Evolutionary conservation across 2,888 invertebrate genomes (phyloP).

Genomic region (Suillia variegata): DNA sequence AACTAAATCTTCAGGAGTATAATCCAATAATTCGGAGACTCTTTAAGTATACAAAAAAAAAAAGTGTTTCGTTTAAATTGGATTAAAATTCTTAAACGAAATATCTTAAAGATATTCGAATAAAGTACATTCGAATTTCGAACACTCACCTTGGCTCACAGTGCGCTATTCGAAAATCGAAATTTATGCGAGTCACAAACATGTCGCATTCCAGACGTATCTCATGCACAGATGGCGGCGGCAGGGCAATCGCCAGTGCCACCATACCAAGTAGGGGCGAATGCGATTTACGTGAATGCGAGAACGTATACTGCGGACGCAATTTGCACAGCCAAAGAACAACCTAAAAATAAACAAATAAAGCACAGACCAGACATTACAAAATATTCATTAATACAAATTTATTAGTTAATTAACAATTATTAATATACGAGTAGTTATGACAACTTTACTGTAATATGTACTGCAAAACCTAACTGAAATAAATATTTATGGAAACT

Average conservation of each 20-base stretch:
- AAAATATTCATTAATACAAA: conserved; percentile 10
- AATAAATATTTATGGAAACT: no score
- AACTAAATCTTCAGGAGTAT: conserved; percentile 90
- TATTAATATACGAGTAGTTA: not conserved
- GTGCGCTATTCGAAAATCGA: conserved; percentile 95
- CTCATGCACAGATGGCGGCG: conserved; percentile 96
- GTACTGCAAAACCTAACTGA: no score
- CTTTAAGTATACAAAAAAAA: conserved; percentile 64
- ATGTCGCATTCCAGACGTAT: conserved; percentile 92
- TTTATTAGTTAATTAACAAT: not conserved
- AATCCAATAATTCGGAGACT: conserved; percentile 90
- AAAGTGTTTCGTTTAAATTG: not conserved
- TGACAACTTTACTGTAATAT: no score
- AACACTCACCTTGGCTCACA: conserved; percentile 88
- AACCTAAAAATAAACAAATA: conserved; percentile 74
- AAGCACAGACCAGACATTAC: no score
- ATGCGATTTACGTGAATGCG: conserved; percentile 84
- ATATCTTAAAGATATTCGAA: not conserved
- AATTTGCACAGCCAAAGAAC: conserved; percentile 90
- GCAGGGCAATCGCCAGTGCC: conserved; percentile 92
- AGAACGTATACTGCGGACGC: conserved; percentile 91
- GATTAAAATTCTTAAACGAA: not conserved
- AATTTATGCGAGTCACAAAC: conserved; percentile 95
- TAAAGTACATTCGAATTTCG: not conserved
- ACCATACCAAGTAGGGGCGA: conserved; percentile 92